Conservation (phyloP, 2,113 vertebrate species). For the Pteruthius melanotis region DNA sequence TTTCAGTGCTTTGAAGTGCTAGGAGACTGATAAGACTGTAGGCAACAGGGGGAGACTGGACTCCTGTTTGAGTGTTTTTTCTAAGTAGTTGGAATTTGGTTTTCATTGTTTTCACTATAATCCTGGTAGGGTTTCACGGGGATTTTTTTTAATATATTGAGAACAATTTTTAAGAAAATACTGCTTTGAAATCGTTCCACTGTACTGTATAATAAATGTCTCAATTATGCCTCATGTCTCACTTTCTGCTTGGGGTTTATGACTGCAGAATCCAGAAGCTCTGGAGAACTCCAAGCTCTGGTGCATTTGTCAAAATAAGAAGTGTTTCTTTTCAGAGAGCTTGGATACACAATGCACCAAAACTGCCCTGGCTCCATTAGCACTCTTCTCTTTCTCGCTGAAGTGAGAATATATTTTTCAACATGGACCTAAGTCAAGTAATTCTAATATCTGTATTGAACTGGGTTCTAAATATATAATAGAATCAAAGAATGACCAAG, state of each 20-base stretch:
- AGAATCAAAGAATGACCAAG: not conserved
- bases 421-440: not conserved
- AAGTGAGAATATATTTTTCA: not conserved
- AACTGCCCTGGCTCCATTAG: not conserved
- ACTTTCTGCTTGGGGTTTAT: not conserved
- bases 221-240: not conserved
- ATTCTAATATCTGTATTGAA: not conserved
- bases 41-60: accelerated
- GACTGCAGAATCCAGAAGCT: not conserved
- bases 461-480: not conserved
- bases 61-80: not conserved
- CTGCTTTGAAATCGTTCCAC: not conserved
- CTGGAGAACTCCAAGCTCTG: not conserved
- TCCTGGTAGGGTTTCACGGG: accelerated
- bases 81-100: not conserved
- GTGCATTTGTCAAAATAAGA: not conserved
- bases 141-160: not conserved
- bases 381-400: not conserved
- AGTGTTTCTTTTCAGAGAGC: not conserved
- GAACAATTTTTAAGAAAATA: not conserved
- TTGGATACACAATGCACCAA: not conserved
- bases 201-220: not conserved
- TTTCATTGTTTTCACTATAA: not conserved
- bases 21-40: not conserved
- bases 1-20: not conserved